Percentiles rank a stretch among this genome's conserved stretches.
Evolutionary conservation across 2,888 invertebrate species (phyloP).

Genomic region (Saturnia pavonia): DNA sequence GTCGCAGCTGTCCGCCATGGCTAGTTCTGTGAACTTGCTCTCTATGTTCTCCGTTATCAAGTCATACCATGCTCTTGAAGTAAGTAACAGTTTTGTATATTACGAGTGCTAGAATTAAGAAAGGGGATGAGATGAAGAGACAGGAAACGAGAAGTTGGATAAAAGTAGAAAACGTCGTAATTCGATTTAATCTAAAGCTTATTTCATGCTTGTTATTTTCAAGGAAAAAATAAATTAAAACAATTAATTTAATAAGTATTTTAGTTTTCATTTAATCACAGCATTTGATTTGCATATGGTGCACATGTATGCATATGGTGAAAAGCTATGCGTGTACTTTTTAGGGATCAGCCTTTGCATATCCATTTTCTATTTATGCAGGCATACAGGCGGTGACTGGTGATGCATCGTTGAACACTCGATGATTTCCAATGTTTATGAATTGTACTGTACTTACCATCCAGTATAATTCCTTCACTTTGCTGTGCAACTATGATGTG

Average conservation of each 20-base stretch:
- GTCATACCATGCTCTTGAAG: conserved; percentile 77
- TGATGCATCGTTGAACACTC: too few species aligned
- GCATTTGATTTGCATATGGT: too few species aligned
- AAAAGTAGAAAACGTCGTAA: not conserved
- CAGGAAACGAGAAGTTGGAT: not conserved
- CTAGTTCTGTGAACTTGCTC: conserved; percentile 78
- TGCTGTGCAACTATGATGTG: too few species aligned
- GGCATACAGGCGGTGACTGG: too few species aligned
- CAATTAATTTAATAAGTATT: not conserved
- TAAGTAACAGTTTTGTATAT: conserved; percentile 34
- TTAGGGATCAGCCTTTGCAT: too few species aligned
- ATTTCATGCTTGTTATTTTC: not conserved
- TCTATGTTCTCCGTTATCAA: conserved; percentile 82
- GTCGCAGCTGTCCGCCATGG: conserved; percentile 79
- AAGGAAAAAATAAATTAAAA: not conserved
- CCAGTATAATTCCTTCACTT: too few species aligned
- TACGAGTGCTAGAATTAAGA: not conserved
- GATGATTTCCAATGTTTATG: too few species aligned
- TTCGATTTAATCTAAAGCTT: not conserved
- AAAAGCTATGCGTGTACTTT: too few species aligned
- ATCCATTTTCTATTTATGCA: too few species aligned
- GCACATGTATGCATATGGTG: too few species aligned
- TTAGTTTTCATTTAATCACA: not conserved
- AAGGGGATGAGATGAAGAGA: not conserved
- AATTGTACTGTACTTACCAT: too few species aligned